These are phyloP conservation scores for Drosophila sordidula DNA, from an alignment of 2,888 invertebrate genomes.

Conservation along the genomic window DNA sequence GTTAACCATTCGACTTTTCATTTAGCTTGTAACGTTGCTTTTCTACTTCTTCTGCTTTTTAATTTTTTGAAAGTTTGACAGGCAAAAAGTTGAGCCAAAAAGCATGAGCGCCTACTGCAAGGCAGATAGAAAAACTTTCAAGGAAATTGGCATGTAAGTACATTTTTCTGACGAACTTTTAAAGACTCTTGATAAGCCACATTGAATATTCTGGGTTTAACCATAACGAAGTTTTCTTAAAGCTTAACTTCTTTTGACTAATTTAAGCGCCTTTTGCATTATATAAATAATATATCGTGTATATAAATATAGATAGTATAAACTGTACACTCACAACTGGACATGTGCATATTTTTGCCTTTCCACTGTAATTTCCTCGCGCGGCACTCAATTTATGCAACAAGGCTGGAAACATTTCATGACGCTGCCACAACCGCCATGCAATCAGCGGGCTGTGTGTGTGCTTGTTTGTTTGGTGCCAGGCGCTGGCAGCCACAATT, in stretches of 20 bases:
- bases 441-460: conserved; percentile 44
- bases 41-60: neutral
- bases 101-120: neutral
- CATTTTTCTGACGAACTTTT: too few relatives aligned
- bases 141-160: conserved; percentile 6
- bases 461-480: conserved; percentile 39
- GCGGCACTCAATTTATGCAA: conserved; percentile 62
- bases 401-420: conserved; percentile 30
- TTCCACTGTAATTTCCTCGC: conserved; percentile 34
- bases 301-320: neutral
- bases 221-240: too few relatives aligned
- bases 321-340: neutral
- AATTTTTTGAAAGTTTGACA: conserved; percentile 36
- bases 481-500: conserved; percentile 54
- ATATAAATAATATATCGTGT: neutral
- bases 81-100: conserved; percentile 18
- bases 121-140: conserved; percentile 10
- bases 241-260: too few relatives aligned
- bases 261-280: neutral
- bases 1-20: conserved; percentile 45
- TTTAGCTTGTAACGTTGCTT: conserved; percentile 34
- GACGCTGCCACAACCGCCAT: conserved; percentile 34
- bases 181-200: too few relatives aligned
- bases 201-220: too few relatives aligned
- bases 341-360: conserved; percentile 15